Percentiles rank a stretch among this genome's conserved stretches.
These are phyloP conservation scores for Taxidea taxus DNA, from an alignment of 2,113 vertebrate species.

Conservation along the genomic window DNA sequence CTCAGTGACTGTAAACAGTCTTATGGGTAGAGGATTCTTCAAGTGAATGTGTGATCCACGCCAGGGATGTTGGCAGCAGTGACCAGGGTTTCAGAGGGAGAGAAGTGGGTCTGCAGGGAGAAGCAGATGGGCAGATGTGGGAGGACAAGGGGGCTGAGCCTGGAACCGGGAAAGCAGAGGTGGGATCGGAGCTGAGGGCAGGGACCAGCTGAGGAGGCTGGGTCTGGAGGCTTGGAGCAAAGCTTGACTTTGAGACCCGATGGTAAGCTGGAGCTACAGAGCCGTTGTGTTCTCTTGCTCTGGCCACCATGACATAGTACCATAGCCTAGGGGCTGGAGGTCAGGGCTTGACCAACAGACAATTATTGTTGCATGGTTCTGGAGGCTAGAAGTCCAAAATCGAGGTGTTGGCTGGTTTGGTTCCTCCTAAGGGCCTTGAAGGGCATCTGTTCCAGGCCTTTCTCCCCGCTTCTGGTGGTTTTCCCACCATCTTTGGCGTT, in stretches of 20 bases:
- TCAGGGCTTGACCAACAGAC: neutral
- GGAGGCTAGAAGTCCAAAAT: neutral
- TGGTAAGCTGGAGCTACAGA: neutral
- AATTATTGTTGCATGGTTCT: neutral
- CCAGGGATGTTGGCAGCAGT: neutral
- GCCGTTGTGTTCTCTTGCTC: neutral
- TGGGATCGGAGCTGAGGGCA: neutral
- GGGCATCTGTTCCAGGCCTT: neutral
- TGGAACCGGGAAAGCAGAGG: neutral
- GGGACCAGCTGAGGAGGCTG: neutral
- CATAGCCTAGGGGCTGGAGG: neutral
- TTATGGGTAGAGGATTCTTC: neutral
- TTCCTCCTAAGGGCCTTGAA: neutral
- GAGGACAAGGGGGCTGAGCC: neutral
- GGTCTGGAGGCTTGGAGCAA: neutral
- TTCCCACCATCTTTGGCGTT: too few relatives aligned
- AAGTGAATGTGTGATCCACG: neutral
- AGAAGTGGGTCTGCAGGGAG: too few relatives aligned
- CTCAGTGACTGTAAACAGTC: neutral
- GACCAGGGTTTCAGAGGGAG: neutral
- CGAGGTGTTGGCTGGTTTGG: neutral
- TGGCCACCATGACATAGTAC: neutral
- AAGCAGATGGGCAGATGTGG: neutral
- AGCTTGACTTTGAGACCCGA: neutral
- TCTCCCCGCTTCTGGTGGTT: neutral